A percentile compares a stretch with the other conserved stretches of the same genome.
Conservation (phyloP, 2,888 invertebrate species). For the Callinectes sapidus region DNA sequence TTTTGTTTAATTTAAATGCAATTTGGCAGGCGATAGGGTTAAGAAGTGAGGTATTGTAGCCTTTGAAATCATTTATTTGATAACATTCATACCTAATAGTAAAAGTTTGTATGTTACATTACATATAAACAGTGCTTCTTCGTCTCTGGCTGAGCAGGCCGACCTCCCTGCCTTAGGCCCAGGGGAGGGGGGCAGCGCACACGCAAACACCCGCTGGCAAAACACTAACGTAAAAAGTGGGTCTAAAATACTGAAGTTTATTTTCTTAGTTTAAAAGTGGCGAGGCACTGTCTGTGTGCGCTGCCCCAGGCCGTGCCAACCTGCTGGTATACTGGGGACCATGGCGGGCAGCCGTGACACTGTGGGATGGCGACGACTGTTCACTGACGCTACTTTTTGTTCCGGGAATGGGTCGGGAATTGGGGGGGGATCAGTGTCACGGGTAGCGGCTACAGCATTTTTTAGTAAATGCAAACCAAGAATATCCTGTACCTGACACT, state of each 20-base stretch:
- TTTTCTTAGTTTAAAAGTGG: slow-evolving; percentile 15
- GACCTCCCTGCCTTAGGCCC: slow-evolving; percentile 63
- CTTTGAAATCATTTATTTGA: slow-evolving; percentile 73
- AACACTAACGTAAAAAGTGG: slow-evolving; percentile 37
- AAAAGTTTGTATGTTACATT: slow-evolving; percentile 73
- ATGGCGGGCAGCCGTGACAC: slow-evolving; percentile 65
- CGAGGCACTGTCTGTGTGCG: slow-evolving; percentile 48
- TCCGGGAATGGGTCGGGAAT: slow-evolving; percentile 29
- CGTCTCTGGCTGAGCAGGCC: slow-evolving; percentile 67
- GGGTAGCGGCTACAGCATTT: slow-evolving; percentile 70
- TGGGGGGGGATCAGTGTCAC: slow-evolving; percentile 62
- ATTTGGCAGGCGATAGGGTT: too few relatives aligned
- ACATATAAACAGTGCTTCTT: slow-evolving; percentile 73
- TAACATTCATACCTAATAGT: slow-evolving; percentile 73
- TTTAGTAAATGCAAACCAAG: slow-evolving; percentile 73
- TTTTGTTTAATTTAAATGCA: too few relatives aligned
- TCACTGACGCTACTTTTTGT: slow-evolving; percentile 48
- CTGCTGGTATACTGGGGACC: slow-evolving; percentile 71
- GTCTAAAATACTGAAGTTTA: slow-evolving; percentile 30
- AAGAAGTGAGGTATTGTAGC: slow-evolving; percentile 42
- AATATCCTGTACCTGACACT: slow-evolving; percentile 73
- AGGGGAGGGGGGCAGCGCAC: slow-evolving; percentile 59
- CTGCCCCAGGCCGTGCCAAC: slow-evolving; percentile 55
- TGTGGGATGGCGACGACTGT: slow-evolving; percentile 41
- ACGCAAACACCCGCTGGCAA: slow-evolving; percentile 31